phyloP scores from a whole-genome alignment of 2,888 invertebrate species.

The Nephrotoma appendiculata region DNA sequence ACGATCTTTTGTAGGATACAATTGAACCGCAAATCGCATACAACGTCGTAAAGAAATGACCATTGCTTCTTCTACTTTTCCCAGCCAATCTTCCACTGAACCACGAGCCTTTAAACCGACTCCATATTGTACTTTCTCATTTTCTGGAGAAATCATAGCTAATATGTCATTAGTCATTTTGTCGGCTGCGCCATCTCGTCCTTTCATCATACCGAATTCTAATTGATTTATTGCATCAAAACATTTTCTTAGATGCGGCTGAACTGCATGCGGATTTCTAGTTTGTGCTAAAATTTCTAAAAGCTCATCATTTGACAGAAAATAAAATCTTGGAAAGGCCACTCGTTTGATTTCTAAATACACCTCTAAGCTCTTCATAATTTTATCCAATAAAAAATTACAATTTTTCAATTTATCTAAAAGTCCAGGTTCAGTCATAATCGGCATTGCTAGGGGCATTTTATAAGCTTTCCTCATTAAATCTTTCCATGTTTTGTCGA shows the following conservation, averaged over 20 bases:
- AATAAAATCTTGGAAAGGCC: slow-evolving; percentile 75
- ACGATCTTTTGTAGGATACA: slow-evolving; percentile 47
- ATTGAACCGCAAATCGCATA: slow-evolving; percentile 59
- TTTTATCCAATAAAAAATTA: slow-evolving; percentile 70
- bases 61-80: slow-evolving; percentile 85
- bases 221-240: slow-evolving; percentile 70
- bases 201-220: slow-evolving; percentile 55
- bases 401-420: slow-evolving; percentile 53
- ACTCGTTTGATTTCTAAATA: slow-evolving; percentile 79
- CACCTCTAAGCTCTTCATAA: slow-evolving; percentile 79
- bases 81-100: slow-evolving; percentile 84
- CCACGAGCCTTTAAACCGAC: slow-evolving; percentile 76
- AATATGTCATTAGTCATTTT: slow-evolving; percentile 66
- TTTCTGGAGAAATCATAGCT: slow-evolving; percentile 83
- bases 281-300: slow-evolving; percentile 85
- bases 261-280: slow-evolving; percentile 75
- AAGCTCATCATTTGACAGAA: slow-evolving; percentile 78
- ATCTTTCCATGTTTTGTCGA: slow-evolving; percentile 84
- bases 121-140: slow-evolving; percentile 62
- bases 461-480: slow-evolving; percentile 71
- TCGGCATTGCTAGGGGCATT: slow-evolving; percentile 67
- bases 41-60: slow-evolving; percentile 58
- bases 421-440: slow-evolving; percentile 56
- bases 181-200: slow-evolving; percentile 37
- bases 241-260: slow-evolving; percentile 79